Evolutionary conservation across 2,797 vertebrate genomes (phyloP).

Genomic region (Sparus aurata): DNA sequence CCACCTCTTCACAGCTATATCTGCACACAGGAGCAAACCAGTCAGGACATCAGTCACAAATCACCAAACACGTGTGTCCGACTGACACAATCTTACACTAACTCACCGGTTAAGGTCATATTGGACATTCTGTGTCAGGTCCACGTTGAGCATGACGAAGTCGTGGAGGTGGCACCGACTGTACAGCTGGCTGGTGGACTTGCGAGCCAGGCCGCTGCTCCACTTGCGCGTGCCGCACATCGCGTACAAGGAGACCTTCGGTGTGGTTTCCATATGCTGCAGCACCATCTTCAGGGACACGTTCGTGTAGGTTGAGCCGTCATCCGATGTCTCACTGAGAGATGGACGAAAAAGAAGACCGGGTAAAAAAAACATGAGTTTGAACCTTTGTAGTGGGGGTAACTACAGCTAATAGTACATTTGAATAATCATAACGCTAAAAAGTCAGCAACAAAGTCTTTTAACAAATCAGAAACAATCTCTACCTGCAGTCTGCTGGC

Average conservation of each 20-base stretch:
- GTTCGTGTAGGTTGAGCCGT: constrained; percentile 82
- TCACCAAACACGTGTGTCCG: not conserved
- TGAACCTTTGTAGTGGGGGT: not conserved
- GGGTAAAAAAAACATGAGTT: not conserved
- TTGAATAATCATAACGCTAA: not conserved
- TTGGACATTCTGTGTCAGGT: constrained; percentile 97
- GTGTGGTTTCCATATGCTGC: constrained; percentile 95
- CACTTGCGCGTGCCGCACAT: constrained; percentile 94
- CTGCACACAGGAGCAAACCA: constrained; percentile 75
- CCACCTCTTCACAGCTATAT: constrained; percentile 97
- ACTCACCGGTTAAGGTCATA: constrained; percentile 97
- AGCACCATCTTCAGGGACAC: constrained; percentile 93
- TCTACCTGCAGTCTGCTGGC: constrained; percentile 87
- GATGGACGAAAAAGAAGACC: not conserved
- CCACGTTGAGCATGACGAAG: constrained; percentile 95
- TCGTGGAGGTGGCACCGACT: constrained; percentile 94
- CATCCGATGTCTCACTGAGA: constrained; percentile 85
- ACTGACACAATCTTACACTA: not conserved
- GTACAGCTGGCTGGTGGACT: constrained; percentile 82
- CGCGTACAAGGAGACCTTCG: constrained; percentile 94
- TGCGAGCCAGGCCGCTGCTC: constrained; percentile 88
- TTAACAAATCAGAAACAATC: not conserved
- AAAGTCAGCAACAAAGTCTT: not conserved
- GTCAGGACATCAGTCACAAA: not conserved
- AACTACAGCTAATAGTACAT: not conserved